These are phyloP conservation scores for Archocentrus centrarchus DNA, from an alignment of 2,113 vertebrate species.

Conservation along the genomic window DNA sequence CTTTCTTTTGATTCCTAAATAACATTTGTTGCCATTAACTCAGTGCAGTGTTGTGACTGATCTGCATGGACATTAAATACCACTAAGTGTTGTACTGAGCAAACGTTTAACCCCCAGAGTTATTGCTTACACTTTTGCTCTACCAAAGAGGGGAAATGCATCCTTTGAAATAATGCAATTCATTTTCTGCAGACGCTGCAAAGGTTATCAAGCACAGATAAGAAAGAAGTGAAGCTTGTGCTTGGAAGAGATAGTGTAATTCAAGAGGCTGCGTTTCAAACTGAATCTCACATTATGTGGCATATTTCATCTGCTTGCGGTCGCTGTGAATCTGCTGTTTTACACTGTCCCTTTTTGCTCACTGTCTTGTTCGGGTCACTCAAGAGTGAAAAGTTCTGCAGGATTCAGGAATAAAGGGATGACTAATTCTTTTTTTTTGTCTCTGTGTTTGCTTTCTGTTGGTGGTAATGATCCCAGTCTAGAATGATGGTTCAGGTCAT, in stretches of 20 bases:
- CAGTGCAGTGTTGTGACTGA: neutral
- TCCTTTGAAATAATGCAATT: conserved; percentile 42
- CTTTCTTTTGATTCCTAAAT: conserved; percentile 13
- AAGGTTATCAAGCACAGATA: conserved; percentile 64
- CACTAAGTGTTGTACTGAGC: conserved; percentile 1
- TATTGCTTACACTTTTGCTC: conserved; percentile 27
- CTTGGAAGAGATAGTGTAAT: conserved; percentile 51
- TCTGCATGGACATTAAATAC: conserved; percentile 3
- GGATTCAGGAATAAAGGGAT: conserved; percentile 41
- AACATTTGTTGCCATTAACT: conserved; percentile 27
- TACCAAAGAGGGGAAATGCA: conserved; percentile 19
- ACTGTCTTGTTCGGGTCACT: conserved; percentile 50
- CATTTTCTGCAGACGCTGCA: conserved; percentile 31
- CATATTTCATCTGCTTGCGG: conserved; percentile 25
- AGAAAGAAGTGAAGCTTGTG: conserved; percentile 44
- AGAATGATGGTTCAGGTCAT: conserved; percentile 11
- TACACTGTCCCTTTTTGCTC: conserved; percentile 32
- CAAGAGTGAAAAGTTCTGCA: conserved; percentile 34
- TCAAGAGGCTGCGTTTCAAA: conserved; percentile 64
- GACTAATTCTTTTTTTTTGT: conserved; percentile 20
- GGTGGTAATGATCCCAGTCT: conserved; percentile 28
- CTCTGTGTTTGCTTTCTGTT: conserved; percentile 26
- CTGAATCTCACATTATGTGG: conserved; percentile 61
- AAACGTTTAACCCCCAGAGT: conserved; percentile 48
- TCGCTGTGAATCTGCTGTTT: conserved; percentile 46